Percentiles rank a stretch among this genome's conserved stretches.
These are phyloP conservation scores for Aphis craccivora DNA, from an alignment of 1,140 invertebrate genomes.

Conservation along the genomic window DNA sequence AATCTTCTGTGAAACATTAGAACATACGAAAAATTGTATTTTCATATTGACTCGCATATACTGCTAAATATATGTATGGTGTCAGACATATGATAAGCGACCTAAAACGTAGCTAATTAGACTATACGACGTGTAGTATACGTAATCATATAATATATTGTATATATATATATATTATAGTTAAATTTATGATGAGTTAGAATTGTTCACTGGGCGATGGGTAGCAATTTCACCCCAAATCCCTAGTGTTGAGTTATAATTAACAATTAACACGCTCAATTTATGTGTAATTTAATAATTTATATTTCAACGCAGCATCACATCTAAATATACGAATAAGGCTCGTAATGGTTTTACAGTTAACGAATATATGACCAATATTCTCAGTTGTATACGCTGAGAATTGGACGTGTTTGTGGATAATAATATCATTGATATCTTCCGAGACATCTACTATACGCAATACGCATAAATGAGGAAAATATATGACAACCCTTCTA, in stretches of 20 bases:
- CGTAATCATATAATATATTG: no score
- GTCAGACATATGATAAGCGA: background rate
- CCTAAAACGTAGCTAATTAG: background rate
- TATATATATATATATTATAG: background rate
- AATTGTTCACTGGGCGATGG: background rate
- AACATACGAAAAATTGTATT: no score
- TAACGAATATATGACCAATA: background rate
- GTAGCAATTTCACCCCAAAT: background rate
- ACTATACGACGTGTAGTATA: background rate
- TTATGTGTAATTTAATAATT: constrained; percentile 3
- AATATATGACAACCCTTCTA: background rate
- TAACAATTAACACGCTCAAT: background rate
- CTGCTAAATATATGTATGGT: background rate
- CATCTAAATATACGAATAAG: background rate
- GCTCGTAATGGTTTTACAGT: background rate
- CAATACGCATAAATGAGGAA: background rate
- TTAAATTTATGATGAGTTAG: background rate
- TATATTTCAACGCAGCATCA: background rate
- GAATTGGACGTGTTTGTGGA: background rate
- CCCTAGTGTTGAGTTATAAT: background rate
- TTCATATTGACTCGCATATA: no score
- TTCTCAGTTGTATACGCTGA: background rate
- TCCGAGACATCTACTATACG: background rate
- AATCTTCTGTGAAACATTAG: no score
- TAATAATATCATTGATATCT: background rate